Evolutionary conservation across 2,888 invertebrate genomes (phyloP).

Genomic region (Pollenia labialis): DNA sequence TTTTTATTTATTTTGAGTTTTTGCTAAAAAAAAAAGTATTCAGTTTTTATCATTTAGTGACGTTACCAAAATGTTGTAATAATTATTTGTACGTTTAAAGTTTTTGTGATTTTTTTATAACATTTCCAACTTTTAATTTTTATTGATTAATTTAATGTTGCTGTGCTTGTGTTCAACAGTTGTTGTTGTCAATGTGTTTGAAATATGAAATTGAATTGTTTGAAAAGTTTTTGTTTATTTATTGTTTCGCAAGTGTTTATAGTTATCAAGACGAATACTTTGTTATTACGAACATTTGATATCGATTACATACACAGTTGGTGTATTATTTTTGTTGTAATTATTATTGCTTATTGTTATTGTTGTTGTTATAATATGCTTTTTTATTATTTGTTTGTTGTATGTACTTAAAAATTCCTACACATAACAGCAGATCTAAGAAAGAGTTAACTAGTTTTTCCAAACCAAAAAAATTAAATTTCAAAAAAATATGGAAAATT

Average conservation of each 20-base stretch:
- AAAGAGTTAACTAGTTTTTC: not conserved
- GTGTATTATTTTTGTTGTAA: conserved; percentile 7
- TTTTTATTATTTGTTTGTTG: conserved; percentile 25
- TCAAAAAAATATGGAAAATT: no score
- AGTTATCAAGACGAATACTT: conserved; percentile 6
- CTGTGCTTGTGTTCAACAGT: not conserved
- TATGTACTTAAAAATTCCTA: conserved; percentile 17
- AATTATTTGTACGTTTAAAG: conserved; percentile 49
- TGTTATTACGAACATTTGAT: conserved; percentile 54
- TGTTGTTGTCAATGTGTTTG: not conserved
- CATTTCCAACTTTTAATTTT: conserved; percentile 55
- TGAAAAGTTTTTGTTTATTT: conserved; percentile 26
- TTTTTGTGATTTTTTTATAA: conserved; percentile 35
- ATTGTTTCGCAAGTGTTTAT: conserved; percentile 54
- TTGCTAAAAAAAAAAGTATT: conserved; percentile 49
- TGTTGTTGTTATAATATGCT: not conserved
- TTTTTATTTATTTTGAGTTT: not conserved
- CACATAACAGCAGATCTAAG: not conserved
- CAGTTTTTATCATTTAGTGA: conserved; percentile 62
- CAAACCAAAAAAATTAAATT: no score
- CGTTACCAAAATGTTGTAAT: conserved; percentile 69
- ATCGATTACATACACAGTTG: conserved; percentile 59
- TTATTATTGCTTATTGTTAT: conserved; percentile 30
- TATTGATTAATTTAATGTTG: conserved; percentile 55
- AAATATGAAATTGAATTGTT: conserved; percentile 33